Conservation (phyloP, 2,888 invertebrate species). For the Tromatobia lineatoria region DNA sequence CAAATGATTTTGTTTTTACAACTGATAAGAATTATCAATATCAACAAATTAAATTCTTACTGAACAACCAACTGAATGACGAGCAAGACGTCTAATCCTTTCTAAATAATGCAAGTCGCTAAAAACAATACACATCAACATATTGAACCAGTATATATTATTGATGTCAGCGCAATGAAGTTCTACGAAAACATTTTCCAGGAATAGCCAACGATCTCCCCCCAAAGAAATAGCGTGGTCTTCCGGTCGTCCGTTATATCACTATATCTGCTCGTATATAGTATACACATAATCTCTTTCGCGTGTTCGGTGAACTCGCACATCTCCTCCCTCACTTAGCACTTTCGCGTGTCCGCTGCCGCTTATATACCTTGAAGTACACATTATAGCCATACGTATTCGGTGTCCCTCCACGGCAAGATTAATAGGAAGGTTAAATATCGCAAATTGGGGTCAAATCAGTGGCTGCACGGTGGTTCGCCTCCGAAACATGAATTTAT, state of each 20-base stretch:
- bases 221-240: background rate
- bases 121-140: background rate
- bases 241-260: background rate
- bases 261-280: background rate
- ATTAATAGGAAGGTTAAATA: constrained; percentile 61
- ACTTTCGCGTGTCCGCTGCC: constrained; percentile 29
- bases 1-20: too few relatives aligned
- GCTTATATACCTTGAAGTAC: background rate
- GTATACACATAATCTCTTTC: background rate
- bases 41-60: background rate
- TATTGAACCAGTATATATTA: background rate
- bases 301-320: constrained; percentile 1
- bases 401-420: constrained; percentile 29
- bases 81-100: background rate
- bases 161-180: background rate
- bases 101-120: background rate
- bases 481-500: constrained; percentile 29
- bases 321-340: constrained; percentile 50
- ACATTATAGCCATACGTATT: constrained; percentile 17
- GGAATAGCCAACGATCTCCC: background rate
- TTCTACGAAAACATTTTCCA: background rate
- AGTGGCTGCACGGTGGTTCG: background rate
- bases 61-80: background rate
- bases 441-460: constrained; percentile 56
- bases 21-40: too few relatives aligned